These are phyloP conservation scores for Apoderus coryli DNA, from an alignment of 2,888 invertebrate species.

Conservation along the genomic window DNA sequence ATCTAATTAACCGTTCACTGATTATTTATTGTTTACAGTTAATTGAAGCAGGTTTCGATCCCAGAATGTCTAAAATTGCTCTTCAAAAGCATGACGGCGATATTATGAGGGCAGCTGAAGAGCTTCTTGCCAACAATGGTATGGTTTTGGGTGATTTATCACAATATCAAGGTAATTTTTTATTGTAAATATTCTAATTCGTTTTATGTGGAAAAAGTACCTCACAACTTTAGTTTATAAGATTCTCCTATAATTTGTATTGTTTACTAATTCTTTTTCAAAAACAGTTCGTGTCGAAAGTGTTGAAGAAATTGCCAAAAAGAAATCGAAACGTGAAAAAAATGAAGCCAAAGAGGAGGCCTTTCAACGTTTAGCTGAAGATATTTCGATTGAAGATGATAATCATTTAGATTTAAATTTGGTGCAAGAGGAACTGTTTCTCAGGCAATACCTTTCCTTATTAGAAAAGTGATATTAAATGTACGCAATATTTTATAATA, in stretches of 20 bases:
- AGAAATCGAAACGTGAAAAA: conserved; percentile 14
- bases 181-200: too few species aligned
- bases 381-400: conserved; percentile 44
- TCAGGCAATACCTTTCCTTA: conserved; percentile 49
- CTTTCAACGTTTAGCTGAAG: conserved; percentile 42
- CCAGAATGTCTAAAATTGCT: conserved; percentile 37
- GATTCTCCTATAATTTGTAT: too few species aligned
- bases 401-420: conserved; percentile 61
- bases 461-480: conserved; percentile 26
- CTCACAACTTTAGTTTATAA: too few species aligned
- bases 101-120: conserved; percentile 42
- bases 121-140: conserved; percentile 36
- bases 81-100: conserved; percentile 40
- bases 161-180: conserved; percentile 18
- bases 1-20: too few species aligned
- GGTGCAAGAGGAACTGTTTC: conserved; percentile 51
- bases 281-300: conserved; percentile 19
- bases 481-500: conserved; percentile 3
- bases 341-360: conserved; percentile 39
- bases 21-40: conserved; percentile 36
- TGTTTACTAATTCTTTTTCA: background rate
- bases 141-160: conserved; percentile 24
- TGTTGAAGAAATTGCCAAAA: conserved; percentile 19
- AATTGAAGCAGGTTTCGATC: conserved; percentile 45
- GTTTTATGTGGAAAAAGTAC: conserved; percentile 1